Conservation (phyloP, 2,888 invertebrate species). For the Julus scanicus region DNA sequence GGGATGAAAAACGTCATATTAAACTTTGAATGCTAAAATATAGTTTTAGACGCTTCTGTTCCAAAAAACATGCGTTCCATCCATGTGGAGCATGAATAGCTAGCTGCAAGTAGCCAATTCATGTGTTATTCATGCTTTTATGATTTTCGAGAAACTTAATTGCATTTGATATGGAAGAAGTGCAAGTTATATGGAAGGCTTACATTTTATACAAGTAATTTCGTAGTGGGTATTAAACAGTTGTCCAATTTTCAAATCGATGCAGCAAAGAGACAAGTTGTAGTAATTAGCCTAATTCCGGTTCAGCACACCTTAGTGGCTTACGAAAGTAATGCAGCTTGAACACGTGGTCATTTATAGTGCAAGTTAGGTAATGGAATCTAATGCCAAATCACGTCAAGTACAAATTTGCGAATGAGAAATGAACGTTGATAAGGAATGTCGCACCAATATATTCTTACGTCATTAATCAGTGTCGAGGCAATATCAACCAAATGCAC, state of each 20-base stretch:
- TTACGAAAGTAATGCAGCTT: not conserved
- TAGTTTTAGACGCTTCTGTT: too few relatives aligned
- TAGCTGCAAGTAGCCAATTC: too few relatives aligned
- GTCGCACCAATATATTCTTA: not conserved
- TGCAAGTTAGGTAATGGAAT: not conserved
- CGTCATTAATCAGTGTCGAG: slow-evolving; percentile 24
- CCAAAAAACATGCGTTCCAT: too few relatives aligned
- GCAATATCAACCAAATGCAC: slow-evolving; percentile 8
- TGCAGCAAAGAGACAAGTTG: not conserved
- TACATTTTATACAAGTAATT: too few relatives aligned
- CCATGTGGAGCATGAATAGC: too few relatives aligned
- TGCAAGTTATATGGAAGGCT: too few relatives aligned
- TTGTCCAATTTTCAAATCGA: not conserved
- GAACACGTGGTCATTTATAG: not conserved
- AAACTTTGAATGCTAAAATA: too few relatives aligned
- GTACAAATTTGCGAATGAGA: slow-evolving; percentile 13
- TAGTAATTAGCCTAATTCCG: not conserved
- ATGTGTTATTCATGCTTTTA: too few relatives aligned
- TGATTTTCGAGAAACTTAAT: too few relatives aligned
- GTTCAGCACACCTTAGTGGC: too few relatives aligned
- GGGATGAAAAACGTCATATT: too few relatives aligned
- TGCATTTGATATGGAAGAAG: too few relatives aligned
- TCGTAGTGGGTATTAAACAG: not conserved
- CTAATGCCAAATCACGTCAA: slow-evolving; percentile 19
- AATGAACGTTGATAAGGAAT: slow-evolving; percentile 33